phyloP scores from a whole-genome alignment of 2,113 vertebrate genomes.

The Dolichotis patagonum region DNA sequence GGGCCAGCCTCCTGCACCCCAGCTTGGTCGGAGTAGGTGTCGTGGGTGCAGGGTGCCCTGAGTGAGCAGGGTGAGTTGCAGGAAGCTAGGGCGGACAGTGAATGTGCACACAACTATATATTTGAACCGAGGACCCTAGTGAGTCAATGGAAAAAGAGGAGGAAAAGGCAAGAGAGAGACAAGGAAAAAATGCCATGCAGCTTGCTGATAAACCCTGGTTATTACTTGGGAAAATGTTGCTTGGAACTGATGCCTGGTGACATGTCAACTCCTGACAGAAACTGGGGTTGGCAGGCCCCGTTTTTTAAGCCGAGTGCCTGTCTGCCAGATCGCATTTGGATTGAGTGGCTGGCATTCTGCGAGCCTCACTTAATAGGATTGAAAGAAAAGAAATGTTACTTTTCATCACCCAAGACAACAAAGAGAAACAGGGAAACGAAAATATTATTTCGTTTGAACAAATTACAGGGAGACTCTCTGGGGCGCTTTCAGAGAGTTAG shows the following conservation, averaged over 20 bases:
- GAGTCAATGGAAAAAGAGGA: not conserved
- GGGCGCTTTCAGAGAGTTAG: slow-evolving; percentile 87
- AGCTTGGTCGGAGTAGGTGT: not conserved
- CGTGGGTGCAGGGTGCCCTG: too few species aligned
- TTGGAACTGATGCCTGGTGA: slow-evolving; percentile 76
- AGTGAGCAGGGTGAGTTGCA: not conserved
- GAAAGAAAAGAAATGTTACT: slow-evolving; percentile 92
- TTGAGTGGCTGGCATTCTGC: slow-evolving; percentile 85
- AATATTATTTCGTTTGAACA: slow-evolving; percentile 93
- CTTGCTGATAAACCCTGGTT: slow-evolving; percentile 78
- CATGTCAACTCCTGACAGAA: slow-evolving; percentile 87
- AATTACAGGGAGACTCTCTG: slow-evolving; percentile 89
- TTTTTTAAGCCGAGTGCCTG: slow-evolving; percentile 84
- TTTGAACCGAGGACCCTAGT: slow-evolving; percentile 75
- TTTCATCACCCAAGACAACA: slow-evolving; percentile 92
- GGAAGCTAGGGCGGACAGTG: not conserved
- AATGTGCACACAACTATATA: slow-evolving; percentile 2
- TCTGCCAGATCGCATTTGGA: slow-evolving; percentile 87
- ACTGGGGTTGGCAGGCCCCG: slow-evolving; percentile 80
- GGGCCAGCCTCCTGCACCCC: not conserved
- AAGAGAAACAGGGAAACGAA: slow-evolving; percentile 90
- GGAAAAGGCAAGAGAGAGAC: not conserved
- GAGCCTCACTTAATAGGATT: slow-evolving; percentile 88
- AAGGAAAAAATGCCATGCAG: not conserved
- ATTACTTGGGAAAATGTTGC: slow-evolving; percentile 77